Conservation (phyloP, 2,797 vertebrate genomes). For the Lacerta agilis region DNA sequence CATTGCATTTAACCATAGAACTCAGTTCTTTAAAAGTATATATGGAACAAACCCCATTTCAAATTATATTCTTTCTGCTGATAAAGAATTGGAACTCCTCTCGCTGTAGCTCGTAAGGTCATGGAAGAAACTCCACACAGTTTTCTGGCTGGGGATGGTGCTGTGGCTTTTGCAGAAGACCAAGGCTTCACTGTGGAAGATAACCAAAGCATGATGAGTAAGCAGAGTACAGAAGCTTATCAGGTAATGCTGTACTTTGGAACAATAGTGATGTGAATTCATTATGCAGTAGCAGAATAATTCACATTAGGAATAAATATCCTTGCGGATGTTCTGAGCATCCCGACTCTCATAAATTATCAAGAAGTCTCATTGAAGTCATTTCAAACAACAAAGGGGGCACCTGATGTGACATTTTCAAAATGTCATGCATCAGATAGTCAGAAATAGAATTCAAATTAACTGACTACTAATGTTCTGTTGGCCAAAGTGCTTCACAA, state of each 20-base stretch:
- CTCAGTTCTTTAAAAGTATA: constrained; percentile 2
- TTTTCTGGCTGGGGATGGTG: constrained; percentile 77
- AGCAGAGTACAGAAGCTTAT: constrained; percentile 61
- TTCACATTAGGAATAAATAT: neutral
- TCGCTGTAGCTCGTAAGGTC: constrained; percentile 76
- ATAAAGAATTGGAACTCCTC: constrained; percentile 74
- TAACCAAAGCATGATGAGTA: constrained; percentile 63
- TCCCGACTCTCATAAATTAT: neutral
- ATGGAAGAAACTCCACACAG: constrained; percentile 76
- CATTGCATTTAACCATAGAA: neutral
- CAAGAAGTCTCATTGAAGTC: neutral
- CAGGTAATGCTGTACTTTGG: constrained; percentile 41
- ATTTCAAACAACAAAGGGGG: neutral
- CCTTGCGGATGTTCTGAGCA: neutral
- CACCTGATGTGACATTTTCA: neutral
- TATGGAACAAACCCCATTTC: neutral
- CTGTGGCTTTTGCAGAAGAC: constrained; percentile 63
- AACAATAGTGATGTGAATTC: neutral
- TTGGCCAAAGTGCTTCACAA: neutral
- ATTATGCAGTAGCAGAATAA: neutral
- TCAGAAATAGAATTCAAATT: neutral
- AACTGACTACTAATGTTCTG: neutral
- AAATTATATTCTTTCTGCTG: constrained; percentile 18
- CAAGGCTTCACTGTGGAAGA: constrained; percentile 56
- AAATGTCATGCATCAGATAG: neutral